phyloP scores from a whole-genome alignment of 1,140 invertebrate genomes.

The Apis mellifera region Amel_HAv3.1 CM009940.2:3312501-3313000 shows the following conservation, averaged over 20 bases:
- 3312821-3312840: slow-evolving; percentile 1
- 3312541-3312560: slow-evolving; percentile 73
- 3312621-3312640: slow-evolving; percentile 15
- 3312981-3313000: slow-evolving; percentile 67
- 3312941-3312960: slow-evolving; percentile 64
- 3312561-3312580: slow-evolving; percentile 62
- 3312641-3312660: background rate
- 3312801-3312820: background rate
- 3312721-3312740: background rate
- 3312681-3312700: slow-evolving; percentile 7
- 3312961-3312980: slow-evolving; percentile 59
- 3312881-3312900: slow-evolving; percentile 10
- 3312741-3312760: background rate
- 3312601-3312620: slow-evolving; percentile 54
- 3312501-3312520: slow-evolving; percentile 48
- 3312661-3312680: slow-evolving; percentile 1
- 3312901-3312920: slow-evolving; percentile 38
- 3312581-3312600: background rate
- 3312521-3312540: slow-evolving; percentile 65
- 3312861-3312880: slow-evolving; percentile 56
- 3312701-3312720: slow-evolving; percentile 20
- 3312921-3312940: slow-evolving; percentile 68
- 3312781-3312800: background rate
- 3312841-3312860: slow-evolving; percentile 30
- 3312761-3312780: background rate